phyloP scores from a whole-genome alignment of 1,140 invertebrate species.

The Pachypeltis micranthus region DNA sequence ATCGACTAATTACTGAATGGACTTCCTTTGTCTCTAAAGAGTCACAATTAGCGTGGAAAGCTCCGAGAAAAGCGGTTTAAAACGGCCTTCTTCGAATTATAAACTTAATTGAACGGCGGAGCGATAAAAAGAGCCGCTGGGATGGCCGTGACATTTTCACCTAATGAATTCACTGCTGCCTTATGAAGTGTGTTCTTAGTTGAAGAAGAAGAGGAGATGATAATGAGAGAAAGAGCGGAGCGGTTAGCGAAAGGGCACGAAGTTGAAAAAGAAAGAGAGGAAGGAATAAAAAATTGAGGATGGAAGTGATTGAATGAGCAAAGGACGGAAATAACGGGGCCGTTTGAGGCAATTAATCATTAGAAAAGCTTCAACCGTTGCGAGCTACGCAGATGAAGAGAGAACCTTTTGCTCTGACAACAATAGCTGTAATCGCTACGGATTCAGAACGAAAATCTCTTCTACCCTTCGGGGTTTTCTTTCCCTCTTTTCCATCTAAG shows the following conservation, averaged over 20 bases:
- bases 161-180: not conserved
- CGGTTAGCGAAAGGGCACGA: too few relatives aligned
- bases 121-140: not conserved
- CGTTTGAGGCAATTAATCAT: not conserved
- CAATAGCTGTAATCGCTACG: too few relatives aligned
- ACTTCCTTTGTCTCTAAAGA: too few relatives aligned
- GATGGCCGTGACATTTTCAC: not conserved
- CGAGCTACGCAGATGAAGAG: too few relatives aligned
- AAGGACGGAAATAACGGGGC: not conserved
- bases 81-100: not conserved
- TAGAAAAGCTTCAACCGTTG: not conserved
- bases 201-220: not conserved
- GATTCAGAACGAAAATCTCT: too few relatives aligned
- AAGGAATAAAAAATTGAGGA: not conserved
- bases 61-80: not conserved
- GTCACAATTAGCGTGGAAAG: not conserved
- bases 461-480: too few relatives aligned
- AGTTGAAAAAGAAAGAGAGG: too few relatives aligned
- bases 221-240: not conserved
- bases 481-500: too few relatives aligned
- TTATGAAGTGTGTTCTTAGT: too few relatives aligned
- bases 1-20: too few relatives aligned
- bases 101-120: not conserved
- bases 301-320: not conserved
- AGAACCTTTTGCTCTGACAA: too few relatives aligned